phyloP scores from a whole-genome alignment of 1,140 invertebrate species.

The Hydropsyche tenuis region DNA sequence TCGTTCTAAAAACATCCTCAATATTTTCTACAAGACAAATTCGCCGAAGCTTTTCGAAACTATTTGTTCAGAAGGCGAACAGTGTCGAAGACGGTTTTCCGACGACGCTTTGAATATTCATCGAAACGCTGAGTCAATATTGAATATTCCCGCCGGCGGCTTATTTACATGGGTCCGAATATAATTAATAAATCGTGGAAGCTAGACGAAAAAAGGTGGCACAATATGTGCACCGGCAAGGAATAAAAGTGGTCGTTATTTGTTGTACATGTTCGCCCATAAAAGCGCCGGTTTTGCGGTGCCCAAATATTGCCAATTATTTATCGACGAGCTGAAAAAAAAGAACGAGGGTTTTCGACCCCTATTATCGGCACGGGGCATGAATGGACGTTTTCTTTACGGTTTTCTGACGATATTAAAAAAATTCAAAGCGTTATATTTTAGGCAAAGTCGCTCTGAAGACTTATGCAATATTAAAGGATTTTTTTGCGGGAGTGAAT shows the following conservation, averaged over 20 bases:
- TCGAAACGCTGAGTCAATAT: constrained; percentile 29
- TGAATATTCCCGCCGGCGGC: constrained; percentile 24
- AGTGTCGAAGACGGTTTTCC: not conserved
- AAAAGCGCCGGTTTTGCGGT: not conserved
- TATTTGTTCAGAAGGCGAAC: constrained; percentile 8
- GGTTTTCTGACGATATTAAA: not conserved
- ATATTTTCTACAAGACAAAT: too few species aligned
- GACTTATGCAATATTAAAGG: too few species aligned
- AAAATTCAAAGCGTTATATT: constrained; percentile 4
- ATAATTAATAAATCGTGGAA: constrained; percentile 31
- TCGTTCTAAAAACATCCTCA: too few species aligned
- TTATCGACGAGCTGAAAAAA: constrained; percentile 8
- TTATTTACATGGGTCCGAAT: constrained; percentile 14
- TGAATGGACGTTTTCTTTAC: not conserved
- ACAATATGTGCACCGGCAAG: not conserved
- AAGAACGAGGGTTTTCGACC: not conserved
- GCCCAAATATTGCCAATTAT: constrained; percentile 20
- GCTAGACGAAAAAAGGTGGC: not conserved
- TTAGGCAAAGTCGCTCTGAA: not conserved
- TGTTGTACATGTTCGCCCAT: not conserved
- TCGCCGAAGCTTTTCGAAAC: not conserved
- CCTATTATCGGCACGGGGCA: not conserved
- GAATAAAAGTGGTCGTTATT: too few species aligned
- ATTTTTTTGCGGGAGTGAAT: too few species aligned
- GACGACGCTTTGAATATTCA: constrained; percentile 31